Percentiles rank a stretch among this genome's conserved stretches.
phyloP scores from a whole-genome alignment of 2,888 invertebrate genomes.

The Nomada ruficornis region DNA sequence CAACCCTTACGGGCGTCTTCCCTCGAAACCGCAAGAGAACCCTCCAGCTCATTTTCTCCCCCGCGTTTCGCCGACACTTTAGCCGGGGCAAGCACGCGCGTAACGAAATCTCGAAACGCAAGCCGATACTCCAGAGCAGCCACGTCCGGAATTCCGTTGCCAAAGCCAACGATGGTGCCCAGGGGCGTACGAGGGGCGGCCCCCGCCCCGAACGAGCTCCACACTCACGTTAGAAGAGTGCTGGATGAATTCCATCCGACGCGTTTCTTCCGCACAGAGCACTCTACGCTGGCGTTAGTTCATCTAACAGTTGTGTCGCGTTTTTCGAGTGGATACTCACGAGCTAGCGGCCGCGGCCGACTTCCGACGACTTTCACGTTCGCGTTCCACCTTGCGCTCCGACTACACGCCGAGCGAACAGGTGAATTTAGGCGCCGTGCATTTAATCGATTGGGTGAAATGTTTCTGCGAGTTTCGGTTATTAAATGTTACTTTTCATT shows the following conservation, averaged over 20 bases:
- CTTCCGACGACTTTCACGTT: slow-evolving; percentile 2
- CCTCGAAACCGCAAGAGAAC: background rate
- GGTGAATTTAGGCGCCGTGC: too few relatives aligned
- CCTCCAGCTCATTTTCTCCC: background rate
- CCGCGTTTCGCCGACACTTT: slow-evolving; percentile 1
- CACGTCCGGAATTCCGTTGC: background rate
- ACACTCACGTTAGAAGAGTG: slow-evolving; percentile 34
- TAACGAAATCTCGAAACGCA: slow-evolving; percentile 9
- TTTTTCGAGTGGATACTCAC: slow-evolving; percentile 59
- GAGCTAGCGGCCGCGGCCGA: slow-evolving; percentile 17
- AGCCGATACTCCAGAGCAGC: background rate
- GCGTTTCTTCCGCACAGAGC: slow-evolving; percentile 26
- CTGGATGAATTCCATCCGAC: slow-evolving; percentile 29
- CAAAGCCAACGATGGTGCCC: background rate
- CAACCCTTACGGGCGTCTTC: slow-evolving; percentile 1
- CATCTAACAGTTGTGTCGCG: slow-evolving; percentile 36
- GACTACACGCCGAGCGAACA: too few relatives aligned
- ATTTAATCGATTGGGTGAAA: too few relatives aligned
- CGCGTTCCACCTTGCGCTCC: too few relatives aligned
- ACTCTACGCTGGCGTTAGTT: slow-evolving; percentile 29
- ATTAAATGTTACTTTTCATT: too few relatives aligned
- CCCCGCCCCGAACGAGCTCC: background rate
- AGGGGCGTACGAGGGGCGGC: slow-evolving; percentile 8
- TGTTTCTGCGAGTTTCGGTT: too few relatives aligned
- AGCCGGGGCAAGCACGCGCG: background rate